Percentiles rank a stretch among this genome's conserved stretches.
Evolutionary conservation across 2,797 vertebrate species (phyloP).

Genomic region (Petrocephalus sullivani): DNA sequence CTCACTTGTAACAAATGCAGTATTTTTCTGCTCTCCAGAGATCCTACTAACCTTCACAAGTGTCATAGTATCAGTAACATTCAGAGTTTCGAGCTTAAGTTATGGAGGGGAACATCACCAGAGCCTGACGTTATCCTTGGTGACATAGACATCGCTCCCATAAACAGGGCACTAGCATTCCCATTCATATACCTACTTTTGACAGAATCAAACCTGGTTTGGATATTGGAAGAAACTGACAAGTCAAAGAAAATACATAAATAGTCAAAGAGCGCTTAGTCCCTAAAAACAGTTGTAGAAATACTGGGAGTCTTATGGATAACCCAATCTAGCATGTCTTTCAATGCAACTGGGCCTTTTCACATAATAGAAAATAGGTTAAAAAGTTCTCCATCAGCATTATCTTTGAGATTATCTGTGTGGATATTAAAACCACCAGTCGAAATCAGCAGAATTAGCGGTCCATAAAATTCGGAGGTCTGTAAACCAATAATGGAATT

Average conservation of each 20-base stretch:
- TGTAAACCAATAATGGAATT: constrained; percentile 20
- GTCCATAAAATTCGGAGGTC: constrained; percentile 13
- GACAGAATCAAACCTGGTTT: not conserved
- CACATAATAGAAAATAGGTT: not conserved
- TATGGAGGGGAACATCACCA: not conserved
- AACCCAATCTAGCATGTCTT: not conserved
- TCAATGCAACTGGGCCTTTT: not conserved
- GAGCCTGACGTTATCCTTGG: not conserved
- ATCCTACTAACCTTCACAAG: constrained; percentile 7
- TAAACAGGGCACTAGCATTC: constrained; percentile 1
- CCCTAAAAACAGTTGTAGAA: not conserved
- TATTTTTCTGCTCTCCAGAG: constrained; percentile 12
- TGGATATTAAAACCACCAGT: not conserved
- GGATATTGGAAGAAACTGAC: not conserved
- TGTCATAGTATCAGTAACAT: constrained; percentile 11
- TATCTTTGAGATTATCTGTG: constrained; percentile 1
- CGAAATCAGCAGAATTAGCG: not conserved
- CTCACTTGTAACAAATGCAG: not conserved
- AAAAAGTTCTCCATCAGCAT: not conserved
- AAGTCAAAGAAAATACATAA: constrained; percentile 4
- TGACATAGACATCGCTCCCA: not conserved
- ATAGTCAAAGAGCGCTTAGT: not conserved
- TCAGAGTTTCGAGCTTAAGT: not conserved
- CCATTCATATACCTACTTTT: not conserved
- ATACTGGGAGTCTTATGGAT: not conserved